Conservation (phyloP, 2,113 vertebrate genomes). For the Ciconia boyciana region DNA sequence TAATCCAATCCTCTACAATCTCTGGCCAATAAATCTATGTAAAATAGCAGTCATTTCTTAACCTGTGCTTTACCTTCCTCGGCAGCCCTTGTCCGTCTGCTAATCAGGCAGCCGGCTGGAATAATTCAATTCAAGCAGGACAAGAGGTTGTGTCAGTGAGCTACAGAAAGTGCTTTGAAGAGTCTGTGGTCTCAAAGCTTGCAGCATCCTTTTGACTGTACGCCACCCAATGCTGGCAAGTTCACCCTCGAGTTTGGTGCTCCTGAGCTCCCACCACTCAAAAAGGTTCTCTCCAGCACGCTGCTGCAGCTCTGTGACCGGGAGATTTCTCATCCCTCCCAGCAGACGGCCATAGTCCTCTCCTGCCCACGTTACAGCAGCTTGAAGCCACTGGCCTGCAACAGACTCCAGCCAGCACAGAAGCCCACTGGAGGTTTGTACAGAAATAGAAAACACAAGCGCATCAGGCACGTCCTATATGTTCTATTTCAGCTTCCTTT, state of each 20-base stretch:
- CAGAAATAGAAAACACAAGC: neutral
- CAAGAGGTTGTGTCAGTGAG: neutral
- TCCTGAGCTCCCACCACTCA: neutral
- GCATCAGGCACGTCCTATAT: neutral
- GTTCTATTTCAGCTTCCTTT: neutral
- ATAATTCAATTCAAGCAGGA: neutral
- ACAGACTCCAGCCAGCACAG: neutral
- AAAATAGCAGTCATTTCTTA: neutral
- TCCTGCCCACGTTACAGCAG: neutral
- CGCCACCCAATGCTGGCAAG: neutral
- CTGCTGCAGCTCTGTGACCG: neutral
- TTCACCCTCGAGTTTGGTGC: neutral
- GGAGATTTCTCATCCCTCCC: neutral
- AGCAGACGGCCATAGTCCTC: neutral
- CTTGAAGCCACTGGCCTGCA: neutral
- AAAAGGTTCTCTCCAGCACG: neutral
- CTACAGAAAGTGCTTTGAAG: rapidly evolving
- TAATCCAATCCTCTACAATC: neutral
- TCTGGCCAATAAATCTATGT: neutral
- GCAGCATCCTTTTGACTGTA: neutral
- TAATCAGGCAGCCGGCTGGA: neutral
- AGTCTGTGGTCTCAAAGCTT: neutral
- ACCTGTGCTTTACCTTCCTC: neutral
- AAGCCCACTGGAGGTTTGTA: neutral
- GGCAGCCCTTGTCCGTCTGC: neutral